phyloP scores from a whole-genome alignment of 2,113 vertebrate species.

The Rhabdornis inornatus region DNA sequence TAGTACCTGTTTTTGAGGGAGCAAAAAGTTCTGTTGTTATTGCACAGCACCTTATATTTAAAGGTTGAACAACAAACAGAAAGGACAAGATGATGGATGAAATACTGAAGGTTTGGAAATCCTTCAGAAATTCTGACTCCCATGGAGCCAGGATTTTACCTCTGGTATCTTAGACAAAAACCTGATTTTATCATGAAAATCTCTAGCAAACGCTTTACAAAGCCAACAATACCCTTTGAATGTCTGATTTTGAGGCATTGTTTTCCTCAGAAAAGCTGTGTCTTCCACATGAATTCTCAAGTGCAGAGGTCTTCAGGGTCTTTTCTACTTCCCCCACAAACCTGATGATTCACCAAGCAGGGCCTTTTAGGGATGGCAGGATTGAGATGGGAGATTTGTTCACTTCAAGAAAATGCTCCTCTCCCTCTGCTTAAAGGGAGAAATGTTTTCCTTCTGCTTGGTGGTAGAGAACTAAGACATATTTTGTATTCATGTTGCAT shows the following conservation, averaged over 20 bases:
- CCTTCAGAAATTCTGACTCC: not conserved
- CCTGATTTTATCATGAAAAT: rapidly evolving
- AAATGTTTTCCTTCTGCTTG: not conserved
- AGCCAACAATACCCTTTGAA: not conserved
- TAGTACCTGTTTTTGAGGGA: not conserved
- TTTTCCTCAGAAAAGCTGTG: not conserved
- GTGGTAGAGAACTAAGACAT: not conserved
- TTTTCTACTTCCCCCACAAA: not conserved
- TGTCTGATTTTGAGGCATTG: not conserved
- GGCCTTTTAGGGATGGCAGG: not conserved
- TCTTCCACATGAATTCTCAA: not conserved
- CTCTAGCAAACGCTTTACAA: not conserved
- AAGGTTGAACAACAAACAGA: not conserved
- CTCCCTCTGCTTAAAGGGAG: not conserved
- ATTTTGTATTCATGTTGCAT: conserved; percentile 23
- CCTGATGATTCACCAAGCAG: not conserved
- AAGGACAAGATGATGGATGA: not conserved
- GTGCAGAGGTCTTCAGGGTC: not conserved
- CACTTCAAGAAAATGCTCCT: not conserved
- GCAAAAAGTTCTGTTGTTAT: not conserved
- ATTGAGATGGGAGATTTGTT: not conserved
- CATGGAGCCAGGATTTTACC: not conserved
- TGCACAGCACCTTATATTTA: not conserved
- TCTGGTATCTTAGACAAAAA: not conserved
- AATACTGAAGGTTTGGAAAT: not conserved